Conservation (phyloP, 1,140 invertebrate species). For the Apis cerana region DNA sequence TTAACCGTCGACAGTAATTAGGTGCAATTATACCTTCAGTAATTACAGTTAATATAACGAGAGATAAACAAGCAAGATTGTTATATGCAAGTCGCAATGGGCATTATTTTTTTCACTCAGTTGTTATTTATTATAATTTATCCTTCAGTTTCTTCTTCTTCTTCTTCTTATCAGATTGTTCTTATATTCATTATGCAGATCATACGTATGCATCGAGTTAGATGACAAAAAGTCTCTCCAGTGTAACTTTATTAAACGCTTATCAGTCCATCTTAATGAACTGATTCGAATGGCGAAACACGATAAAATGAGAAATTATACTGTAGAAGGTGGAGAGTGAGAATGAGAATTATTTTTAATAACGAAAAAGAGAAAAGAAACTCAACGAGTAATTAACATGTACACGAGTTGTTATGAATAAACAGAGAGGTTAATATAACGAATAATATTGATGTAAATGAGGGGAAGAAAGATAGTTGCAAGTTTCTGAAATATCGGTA, state of each 20-base stretch:
- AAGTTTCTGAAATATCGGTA: background rate
- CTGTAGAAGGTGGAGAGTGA: background rate
- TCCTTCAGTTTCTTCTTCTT: no score
- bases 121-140: background rate
- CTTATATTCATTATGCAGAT: background rate
- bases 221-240: background rate
- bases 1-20: slow-evolving; percentile 14
- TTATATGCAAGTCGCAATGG: background rate
- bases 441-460: no score
- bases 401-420: no score
- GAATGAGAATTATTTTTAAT: background rate
- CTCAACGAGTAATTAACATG: background rate
- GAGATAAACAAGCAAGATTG: background rate
- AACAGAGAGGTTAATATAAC: no score
- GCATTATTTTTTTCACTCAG: background rate
- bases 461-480: background rate
- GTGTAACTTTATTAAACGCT: background rate
- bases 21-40: background rate
- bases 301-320: background rate
- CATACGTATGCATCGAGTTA: background rate
- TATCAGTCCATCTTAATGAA: background rate
- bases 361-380: background rate
- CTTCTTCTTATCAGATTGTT: background rate
- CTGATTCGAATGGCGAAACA: background rate
- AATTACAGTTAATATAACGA: background rate